Evolutionary conservation across 2,113 vertebrate species (phyloP), one percentile per base, ranked within the genome.

Genomic region (Paralichthys olivaceus): DNA sequence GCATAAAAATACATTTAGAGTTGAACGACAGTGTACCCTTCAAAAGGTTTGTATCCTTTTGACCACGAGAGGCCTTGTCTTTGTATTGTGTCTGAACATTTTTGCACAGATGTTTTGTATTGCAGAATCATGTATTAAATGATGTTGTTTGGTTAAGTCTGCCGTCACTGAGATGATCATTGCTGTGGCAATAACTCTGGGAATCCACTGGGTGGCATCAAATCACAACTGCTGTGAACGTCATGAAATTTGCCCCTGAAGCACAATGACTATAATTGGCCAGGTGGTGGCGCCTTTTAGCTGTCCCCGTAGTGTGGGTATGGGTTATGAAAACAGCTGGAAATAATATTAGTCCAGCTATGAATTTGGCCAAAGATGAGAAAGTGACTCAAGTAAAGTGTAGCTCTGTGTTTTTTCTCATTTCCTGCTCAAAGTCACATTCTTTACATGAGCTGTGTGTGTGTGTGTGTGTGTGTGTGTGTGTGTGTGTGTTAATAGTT

Each of bases 61-160:
- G 91, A 95, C 94, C 93, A 90, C 88, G 84, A 90, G 94, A 91
- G 93, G 93, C 94, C 95, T 94, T 93, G 81, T 86, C 87, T 90
- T 95, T 95, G 89, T 94, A 92, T 92, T 86, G 87, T 93, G 88
- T 93, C 83, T 86, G 89, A 94, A 90, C 67, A 94, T 93, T 92
- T 96, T 98, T 97, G 96, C 96, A 98, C 97, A 97, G 85, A 94
- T 90, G 93, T 95, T 97, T 99, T 97, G 95, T 98, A 97, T 94
- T 95, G 95, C 95, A 95, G 95, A 96, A 90, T 95, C 94, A 94
- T 96, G 87, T 96, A 97, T 96, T 97, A 96, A 96, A 96, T 94
- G 86, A 95, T 93, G 87, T 89, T 87, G 91, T 94, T 94, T 94
- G 89, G 76, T 93, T 89, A 92, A 81, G 15, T 14, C 8, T 17